Percentiles rank a stretch among this genome's conserved stretches.
Conservation (phyloP, 2,888 invertebrate species). For the Pachydiplax longipennis region DNA sequence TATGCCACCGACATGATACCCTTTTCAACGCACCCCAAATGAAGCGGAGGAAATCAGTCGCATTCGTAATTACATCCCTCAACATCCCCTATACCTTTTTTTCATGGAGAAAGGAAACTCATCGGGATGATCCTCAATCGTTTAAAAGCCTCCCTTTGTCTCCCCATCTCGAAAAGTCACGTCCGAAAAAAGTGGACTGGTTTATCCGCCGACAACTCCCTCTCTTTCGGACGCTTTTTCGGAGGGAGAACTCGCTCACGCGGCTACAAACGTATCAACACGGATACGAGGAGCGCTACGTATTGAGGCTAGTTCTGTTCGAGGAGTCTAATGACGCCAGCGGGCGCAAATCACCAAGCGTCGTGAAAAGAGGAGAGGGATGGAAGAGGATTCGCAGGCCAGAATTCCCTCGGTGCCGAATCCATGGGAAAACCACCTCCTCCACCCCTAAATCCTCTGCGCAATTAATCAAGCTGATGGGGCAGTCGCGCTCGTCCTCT, state of each 20-base stretch:
- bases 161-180: neutral
- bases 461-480: constrained; percentile 43
- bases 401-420: neutral
- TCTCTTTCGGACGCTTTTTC: neutral
- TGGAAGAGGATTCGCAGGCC: neutral
- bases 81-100: too few relatives aligned
- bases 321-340: constrained; percentile 28
- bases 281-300: neutral
- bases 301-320: neutral
- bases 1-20: too few relatives aligned
- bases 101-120: neutral
- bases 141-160: neutral
- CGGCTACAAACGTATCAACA: neutral
- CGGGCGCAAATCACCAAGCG: neutral
- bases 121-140: neutral
- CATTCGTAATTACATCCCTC: too few relatives aligned
- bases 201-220: neutral
- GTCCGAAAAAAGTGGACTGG: neutral
- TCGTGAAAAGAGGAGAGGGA: neutral
- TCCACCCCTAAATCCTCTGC: neutral
- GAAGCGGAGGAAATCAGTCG: too few relatives aligned
- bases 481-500: neutral
- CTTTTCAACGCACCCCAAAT: too few relatives aligned
- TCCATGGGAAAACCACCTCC: constrained; percentile 12
- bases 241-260: neutral